Percentiles rank a stretch among this genome's conserved stretches.
These are phyloP conservation scores for Tetragonula clypearis DNA, from an alignment of 1,140 invertebrate species.

Conservation along the genomic window DNA sequence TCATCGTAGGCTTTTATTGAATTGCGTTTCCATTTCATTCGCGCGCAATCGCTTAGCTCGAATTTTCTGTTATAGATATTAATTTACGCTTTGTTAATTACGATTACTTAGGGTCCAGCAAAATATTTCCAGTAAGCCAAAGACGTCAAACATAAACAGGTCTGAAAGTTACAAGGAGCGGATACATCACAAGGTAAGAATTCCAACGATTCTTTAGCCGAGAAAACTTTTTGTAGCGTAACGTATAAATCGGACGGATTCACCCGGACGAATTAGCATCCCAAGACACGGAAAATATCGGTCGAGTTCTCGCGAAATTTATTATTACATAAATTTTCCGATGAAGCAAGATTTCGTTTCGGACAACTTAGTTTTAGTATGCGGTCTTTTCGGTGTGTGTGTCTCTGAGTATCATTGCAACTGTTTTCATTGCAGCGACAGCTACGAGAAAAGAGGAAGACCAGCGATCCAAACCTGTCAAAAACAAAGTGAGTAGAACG, in stretches of 20 bases:
- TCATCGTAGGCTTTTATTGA: not conserved
- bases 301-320: not conserved
- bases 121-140: constrained; percentile 82
- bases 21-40: not conserved
- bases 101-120: constrained; percentile 78
- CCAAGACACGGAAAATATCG: not conserved
- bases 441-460: constrained; percentile 87
- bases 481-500: constrained; percentile 84
- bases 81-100: constrained; percentile 66
- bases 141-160: constrained; percentile 83
- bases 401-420: constrained; percentile 9
- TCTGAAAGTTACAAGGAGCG: constrained; percentile 86
- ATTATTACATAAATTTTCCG: not conserved
- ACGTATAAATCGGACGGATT: not conserved
- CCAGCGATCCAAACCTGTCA: constrained; percentile 88
- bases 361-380: not conserved
- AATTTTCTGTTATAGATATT: constrained; percentile 49
- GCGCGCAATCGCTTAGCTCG: constrained; percentile 29
- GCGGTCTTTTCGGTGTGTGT: not conserved
- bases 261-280: not conserved
- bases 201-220: not conserved
- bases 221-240: not conserved
- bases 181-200: constrained; percentile 83
- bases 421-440: constrained; percentile 83
- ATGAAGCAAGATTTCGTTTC: not conserved